Evolutionary conservation across 2,888 invertebrate genomes (phyloP), one percentile per base, ranked within the genome.

Genomic region (Dasypogon diadema): DNA sequence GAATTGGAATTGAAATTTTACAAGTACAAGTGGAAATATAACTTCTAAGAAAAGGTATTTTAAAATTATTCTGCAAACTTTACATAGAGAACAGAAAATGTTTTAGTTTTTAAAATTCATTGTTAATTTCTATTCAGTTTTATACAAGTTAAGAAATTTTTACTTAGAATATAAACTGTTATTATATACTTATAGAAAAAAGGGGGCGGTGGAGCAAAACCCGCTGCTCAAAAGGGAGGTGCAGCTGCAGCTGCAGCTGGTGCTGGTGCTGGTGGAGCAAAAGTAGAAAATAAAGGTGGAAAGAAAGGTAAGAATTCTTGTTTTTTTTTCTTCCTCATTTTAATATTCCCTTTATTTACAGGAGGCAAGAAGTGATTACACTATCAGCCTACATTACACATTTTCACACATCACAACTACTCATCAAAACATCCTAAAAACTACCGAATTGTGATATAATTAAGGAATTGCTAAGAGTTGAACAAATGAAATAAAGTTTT

Each of bases 131-230:
- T 37, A 37, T 37, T 37, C 6, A 37, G 5, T 37, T 37, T 8
- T 8, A 37, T 5, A 37, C 37, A 37, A 37, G 5, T 37, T 37
- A 37, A 5, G 5, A 37, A 10, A 37, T 37, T 5, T 37, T 10
- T n/a, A n/a, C n/a, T n/a, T n/a, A n/a, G n/a, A n/a, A n/a, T n/a
- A n/a, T n/a, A n/a, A n/a, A n/a, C n/a, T n/a, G n/a, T n/a, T n/a
- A n/a, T n/a, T n/a, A n/a, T n/a, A n/a, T n/a, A 30, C 75, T 76
- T 79, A n/a, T 79, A 84, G 83, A 84, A 84, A 81, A 84, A 84
- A 79, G 81, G 80, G 21, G 81, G 80, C 0, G 80, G 80, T 1
- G 81, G 77, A 0, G 77, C 70, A 1, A 79, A 55, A 4, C 77
- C 65, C 0, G 78, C 78, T 1, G 77, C 68, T 4, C 78, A 75